Percentiles rank a stretch among this genome's conserved stretches.
These are phyloP conservation scores for Harpagoxenus sublaevis DNA, from an alignment of 2,888 invertebrate genomes.

Conservation along the genomic window DNA sequence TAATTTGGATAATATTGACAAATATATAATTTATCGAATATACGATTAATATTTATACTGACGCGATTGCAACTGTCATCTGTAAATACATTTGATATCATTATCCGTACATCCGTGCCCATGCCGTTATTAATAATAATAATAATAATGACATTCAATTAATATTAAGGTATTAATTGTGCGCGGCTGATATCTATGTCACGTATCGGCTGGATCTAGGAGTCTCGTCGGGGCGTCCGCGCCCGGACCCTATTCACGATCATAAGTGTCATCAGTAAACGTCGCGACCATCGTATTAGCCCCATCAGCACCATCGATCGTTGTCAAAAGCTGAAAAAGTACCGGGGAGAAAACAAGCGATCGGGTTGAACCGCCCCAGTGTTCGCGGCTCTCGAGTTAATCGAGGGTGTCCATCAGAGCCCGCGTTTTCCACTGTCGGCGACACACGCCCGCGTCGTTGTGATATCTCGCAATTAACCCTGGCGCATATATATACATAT, in stretches of 20 bases:
- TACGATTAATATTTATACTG: constrained; percentile 34
- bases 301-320: constrained; percentile 45
- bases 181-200: constrained; percentile 21
- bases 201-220: not conserved
- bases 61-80: constrained; percentile 37
- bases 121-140: constrained; percentile 15
- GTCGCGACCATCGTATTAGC: constrained; percentile 49
- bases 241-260: constrained; percentile 28
- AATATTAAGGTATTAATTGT: constrained; percentile 34
- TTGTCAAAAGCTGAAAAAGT: constrained; percentile 56
- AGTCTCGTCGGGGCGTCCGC: not conserved
- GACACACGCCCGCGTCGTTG: constrained; percentile 51
- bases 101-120: not conserved
- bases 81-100: constrained; percentile 36
- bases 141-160: constrained; percentile 24
- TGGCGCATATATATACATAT: not conserved
- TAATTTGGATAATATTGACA: constrained; percentile 25
- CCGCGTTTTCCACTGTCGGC: constrained; percentile 42
- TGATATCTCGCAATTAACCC: constrained; percentile 67
- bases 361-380: constrained; percentile 55
- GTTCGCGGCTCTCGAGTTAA: constrained; percentile 62
- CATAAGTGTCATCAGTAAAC: constrained; percentile 55
- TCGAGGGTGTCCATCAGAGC: constrained; percentile 57
- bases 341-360: constrained; percentile 26
- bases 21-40: constrained; percentile 46